Conservation (phyloP, 2,113 vertebrate species). For the Bambusicola thoracicus region DNA sequence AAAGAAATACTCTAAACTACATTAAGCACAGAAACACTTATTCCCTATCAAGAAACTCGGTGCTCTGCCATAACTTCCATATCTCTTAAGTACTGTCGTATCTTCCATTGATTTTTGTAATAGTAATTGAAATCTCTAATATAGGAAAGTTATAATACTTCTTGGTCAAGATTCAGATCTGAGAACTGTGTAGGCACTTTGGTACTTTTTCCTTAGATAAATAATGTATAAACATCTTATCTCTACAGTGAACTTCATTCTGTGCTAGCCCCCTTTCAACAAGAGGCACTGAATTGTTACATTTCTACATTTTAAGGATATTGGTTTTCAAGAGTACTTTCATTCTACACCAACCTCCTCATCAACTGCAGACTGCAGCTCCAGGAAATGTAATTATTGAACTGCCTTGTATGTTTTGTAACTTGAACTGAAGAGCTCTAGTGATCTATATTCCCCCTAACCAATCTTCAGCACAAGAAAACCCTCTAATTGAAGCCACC, state of each 20-base stretch:
- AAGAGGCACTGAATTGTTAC: background rate
- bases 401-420: slow-evolving; percentile 51
- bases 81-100: background rate
- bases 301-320: background rate
- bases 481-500: slow-evolving; percentile 24
- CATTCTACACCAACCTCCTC: background rate
- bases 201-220: background rate
- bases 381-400: slow-evolving; percentile 60
- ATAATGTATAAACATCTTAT: fast-evolving
- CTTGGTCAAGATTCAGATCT: background rate
- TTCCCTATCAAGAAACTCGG: background rate
- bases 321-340: background rate
- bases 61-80: background rate
- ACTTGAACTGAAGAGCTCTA: slow-evolving; percentile 30
- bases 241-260: background rate
- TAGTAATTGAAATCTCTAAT: background rate
- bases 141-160: background rate
- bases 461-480: slow-evolving; percentile 41
- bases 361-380: slow-evolving; percentile 7
- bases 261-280: background rate
- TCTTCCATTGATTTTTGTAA: background rate
- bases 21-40: background rate
- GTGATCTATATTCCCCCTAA: slow-evolving; percentile 6
- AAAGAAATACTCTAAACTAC: background rate
- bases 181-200: background rate